phyloP scores from a whole-genome alignment of 2,888 invertebrate genomes.

The Micoletzkya japonica region DNA sequence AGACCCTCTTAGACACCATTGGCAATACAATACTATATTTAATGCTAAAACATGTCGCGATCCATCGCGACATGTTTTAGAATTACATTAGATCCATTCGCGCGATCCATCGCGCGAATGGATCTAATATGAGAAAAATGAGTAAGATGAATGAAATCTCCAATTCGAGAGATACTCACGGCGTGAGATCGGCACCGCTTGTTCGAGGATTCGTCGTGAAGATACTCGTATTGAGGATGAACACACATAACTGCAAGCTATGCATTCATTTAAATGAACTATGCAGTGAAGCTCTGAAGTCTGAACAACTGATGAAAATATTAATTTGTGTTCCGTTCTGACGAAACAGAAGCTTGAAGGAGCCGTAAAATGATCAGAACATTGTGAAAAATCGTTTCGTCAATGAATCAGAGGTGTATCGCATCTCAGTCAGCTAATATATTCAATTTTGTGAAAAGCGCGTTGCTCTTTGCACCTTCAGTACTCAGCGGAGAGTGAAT shows the following conservation, averaged over 20 bases:
- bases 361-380: too few relatives aligned
- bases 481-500: too few relatives aligned
- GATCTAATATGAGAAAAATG: too few relatives aligned
- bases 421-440: too few relatives aligned
- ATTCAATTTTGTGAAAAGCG: too few relatives aligned
- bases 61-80: too few relatives aligned
- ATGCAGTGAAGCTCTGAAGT: not conserved
- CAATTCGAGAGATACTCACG: conserved; percentile 29
- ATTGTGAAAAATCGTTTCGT: too few relatives aligned
- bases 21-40: not conserved
- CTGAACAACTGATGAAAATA: too few relatives aligned
- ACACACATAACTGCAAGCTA: conserved; percentile 33
- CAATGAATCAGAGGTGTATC: too few relatives aligned
- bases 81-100: too few relatives aligned
- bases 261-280: not conserved
- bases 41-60: not conserved
- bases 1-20: not conserved
- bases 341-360: not conserved
- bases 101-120: not conserved
- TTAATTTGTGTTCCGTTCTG: not conserved
- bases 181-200: conserved; percentile 32
- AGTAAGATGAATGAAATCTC: not conserved
- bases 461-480: too few relatives aligned
- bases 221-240: conserved; percentile 37
- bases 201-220: conserved; percentile 34